Evolutionary conservation across 1,140 invertebrate genomes (phyloP).

Genomic region (Delia radicum): DNA sequence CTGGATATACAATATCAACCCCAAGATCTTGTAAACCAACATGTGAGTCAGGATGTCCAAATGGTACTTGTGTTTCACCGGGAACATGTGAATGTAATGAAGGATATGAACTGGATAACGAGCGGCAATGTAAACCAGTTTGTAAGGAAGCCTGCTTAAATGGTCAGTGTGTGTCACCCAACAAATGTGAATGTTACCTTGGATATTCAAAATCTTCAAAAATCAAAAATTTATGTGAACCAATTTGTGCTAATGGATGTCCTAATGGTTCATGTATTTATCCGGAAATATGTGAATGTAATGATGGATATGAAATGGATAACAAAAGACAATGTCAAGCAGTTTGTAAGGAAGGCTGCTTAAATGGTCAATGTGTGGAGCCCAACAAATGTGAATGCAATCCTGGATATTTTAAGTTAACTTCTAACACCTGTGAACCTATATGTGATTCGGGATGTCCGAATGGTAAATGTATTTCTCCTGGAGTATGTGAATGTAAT

Average conservation of each 20-base stretch:
- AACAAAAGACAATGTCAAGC: constrained; percentile 59
- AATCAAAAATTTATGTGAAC: too few relatives aligned
- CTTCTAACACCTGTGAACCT: neutral
- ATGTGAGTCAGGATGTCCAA: constrained; percentile 59
- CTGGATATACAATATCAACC: neutral
- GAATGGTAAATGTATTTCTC: constrained; percentile 60
- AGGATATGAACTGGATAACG: neutral
- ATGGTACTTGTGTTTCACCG: constrained; percentile 60
- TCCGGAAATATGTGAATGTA: constrained; percentile 36
- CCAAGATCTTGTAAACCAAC: constrained; percentile 34
- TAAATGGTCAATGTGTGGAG: neutral
- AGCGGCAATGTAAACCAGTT: constrained; percentile 57
- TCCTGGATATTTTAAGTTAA: constrained; percentile 56
- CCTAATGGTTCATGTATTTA: constrained; percentile 34
- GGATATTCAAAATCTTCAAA: neutral
- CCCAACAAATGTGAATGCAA: constrained; percentile 60
- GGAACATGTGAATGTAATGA: constrained; percentile 55
- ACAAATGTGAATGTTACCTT: constrained; percentile 56
- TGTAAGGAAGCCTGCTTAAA: constrained; percentile 60
- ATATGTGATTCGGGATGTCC: constrained; percentile 59
- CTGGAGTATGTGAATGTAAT: constrained; percentile 57
- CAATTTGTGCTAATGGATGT: constrained; percentile 51
- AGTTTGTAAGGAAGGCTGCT: constrained; percentile 43
- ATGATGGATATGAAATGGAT: constrained; percentile 29
- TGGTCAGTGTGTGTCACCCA: neutral